Conservation (phyloP, 2,797 vertebrate genomes). For the Microchirus variegatus region DNA sequence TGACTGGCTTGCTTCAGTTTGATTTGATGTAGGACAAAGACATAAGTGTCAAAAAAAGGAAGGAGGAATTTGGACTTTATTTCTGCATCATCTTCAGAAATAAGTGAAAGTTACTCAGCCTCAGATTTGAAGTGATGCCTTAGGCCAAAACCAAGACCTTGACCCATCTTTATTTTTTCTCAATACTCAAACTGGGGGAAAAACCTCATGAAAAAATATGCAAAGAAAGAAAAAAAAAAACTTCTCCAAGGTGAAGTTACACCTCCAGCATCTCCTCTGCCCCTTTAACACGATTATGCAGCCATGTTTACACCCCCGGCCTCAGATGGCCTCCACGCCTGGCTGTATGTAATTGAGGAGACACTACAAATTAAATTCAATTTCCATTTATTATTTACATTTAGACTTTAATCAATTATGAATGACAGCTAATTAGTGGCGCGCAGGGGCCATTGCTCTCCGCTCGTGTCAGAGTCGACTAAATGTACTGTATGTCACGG, state of each 20-base stretch:
- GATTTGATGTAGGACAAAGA: too few relatives aligned
- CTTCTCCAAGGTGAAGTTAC: conserved; percentile 8
- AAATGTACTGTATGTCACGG: conserved; percentile 53
- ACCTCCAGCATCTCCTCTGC: conserved; percentile 33
- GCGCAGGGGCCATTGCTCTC: conserved; percentile 60
- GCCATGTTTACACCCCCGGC: conserved; percentile 54
- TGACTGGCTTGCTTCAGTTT: too few relatives aligned
- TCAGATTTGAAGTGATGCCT: conserved; percentile 18
- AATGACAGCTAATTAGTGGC: conserved; percentile 78
- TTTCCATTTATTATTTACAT: conserved; percentile 77
- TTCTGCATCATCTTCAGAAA: not conserved
- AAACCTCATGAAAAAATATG: not conserved
- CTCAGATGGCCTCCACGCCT: conserved; percentile 13
- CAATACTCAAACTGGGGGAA: conserved; percentile 13
- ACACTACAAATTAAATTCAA: conserved; percentile 66
- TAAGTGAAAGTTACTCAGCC: conserved; percentile 7
- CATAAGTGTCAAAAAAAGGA: too few relatives aligned
- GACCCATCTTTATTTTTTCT: conserved; percentile 6
- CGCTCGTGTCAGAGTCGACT: conserved; percentile 58
- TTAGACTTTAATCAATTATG: conserved; percentile 77
- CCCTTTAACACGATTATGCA: conserved; percentile 40
- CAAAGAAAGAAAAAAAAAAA: conserved; percentile 2
- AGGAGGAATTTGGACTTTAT: too few relatives aligned
- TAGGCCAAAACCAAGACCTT: conserved; percentile 7
- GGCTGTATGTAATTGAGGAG: conserved; percentile 56